Evolutionary conservation across 1,140 invertebrate species (phyloP), one percentile per base, ranked within the genome.

Genomic region (Drosophila suzukii): DNA sequence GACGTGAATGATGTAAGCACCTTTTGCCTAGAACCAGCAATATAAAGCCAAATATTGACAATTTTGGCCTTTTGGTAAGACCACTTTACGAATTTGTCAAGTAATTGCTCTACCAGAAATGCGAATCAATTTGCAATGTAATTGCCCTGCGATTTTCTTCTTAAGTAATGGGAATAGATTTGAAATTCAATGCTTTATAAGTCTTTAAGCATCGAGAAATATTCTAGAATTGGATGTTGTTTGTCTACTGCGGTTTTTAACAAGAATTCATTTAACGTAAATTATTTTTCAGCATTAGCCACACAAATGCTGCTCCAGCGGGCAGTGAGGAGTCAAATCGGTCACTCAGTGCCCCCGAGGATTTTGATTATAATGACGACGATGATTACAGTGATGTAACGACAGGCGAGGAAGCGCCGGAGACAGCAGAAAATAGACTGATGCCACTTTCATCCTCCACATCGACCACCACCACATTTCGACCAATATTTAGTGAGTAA

Each of bases 401-500:
- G 34, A 24, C 56, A 13, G 57, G 41, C 46, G 63, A 66, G 4
- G 53, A 58, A 50, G 17, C 20, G 47, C 78, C 74, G 8, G 76
- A 81, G 74, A 71, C 56, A 44, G 84, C 75, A 43, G 78, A 68
- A 13, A 85, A 82, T 75, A 65, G 66, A 55, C 78, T 89, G 73
- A 78, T 83, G 62, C 50, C 47, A 12, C 54, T 38, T 24, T 36
- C 62, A 53, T 51, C 68, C 34, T 53, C 77, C 44, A 68, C 82
- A 46, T 81, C 76, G 53, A 82, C 82, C 62, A 81, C 73, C 24
- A 81, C 82, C 7, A 88, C 90, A 76, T 89, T 59, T 85, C 74
- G 84, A 58, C 84, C 84, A 6, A 81, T 89, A 51, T 89, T 89
- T 57, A 75, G 84, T 89, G 36, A 89, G 83, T 67, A 20, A 34